Percentiles rank a stretch among this genome's conserved stretches.
These are phyloP conservation scores for Calyptommatus sinebrachiatus DNA, from an alignment of 2,113 vertebrate species.

Conservation along the genomic window DNA sequence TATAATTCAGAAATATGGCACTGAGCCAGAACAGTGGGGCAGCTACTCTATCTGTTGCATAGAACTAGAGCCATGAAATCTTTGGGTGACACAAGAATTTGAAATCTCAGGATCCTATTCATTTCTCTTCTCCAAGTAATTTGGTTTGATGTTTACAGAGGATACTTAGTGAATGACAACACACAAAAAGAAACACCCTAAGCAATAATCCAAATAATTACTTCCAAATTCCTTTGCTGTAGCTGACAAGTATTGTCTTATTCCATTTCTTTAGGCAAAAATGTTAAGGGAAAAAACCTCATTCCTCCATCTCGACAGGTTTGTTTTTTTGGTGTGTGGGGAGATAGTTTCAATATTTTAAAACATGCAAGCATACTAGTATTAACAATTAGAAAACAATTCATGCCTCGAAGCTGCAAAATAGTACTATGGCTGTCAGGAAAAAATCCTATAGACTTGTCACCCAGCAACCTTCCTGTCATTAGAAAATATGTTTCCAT, in stretches of 20 bases:
- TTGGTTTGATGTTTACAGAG: background rate
- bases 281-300: background rate
- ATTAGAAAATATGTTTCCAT: too few species aligned
- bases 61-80: background rate
- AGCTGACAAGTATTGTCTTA: background rate
- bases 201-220: constrained; percentile 28
- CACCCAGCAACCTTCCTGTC: too few species aligned
- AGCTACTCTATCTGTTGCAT: background rate
- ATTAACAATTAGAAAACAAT: constrained; percentile 30
- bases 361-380: constrained; percentile 36
- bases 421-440: constrained; percentile 36
- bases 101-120: background rate
- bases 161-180: constrained; percentile 9
- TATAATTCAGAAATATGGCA: background rate
- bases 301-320: background rate
- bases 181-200: background rate
- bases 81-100: constrained; percentile 3
- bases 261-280: constrained; percentile 26
- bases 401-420: constrained; percentile 33
- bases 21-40: background rate
- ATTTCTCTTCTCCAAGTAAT: background rate
- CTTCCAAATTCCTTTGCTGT: constrained; percentile 38
- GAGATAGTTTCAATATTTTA: constrained; percentile 17
- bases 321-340: background rate
- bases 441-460: constrained; percentile 30